Base-by-base conservation (phyloP, 1,140 invertebrate genomes). In the Macrobrachium nipponense region DNA sequence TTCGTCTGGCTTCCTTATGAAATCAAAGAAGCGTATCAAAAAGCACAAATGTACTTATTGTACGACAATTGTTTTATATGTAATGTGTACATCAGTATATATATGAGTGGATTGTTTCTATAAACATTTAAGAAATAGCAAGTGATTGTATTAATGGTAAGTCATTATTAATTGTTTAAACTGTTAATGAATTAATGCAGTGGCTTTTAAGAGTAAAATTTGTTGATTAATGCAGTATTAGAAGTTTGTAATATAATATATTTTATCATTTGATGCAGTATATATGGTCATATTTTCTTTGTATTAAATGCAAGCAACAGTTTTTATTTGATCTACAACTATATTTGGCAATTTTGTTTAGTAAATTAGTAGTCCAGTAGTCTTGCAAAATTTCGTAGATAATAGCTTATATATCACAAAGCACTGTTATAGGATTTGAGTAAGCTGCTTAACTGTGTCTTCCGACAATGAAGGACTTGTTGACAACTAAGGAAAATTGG, bases 11-110 rank as follows among this genome's bases (percentile, higher is more conserved):
- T 76, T 76, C 73, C 15, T 76, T 76, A 81, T 70, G 66, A 81
- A 81, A 72, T 81, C 51, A 81, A 81, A 72, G 51, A 60, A 66
- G 51, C 60, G 66, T 72, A 72, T 72, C 66, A 81, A 81, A 80
- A 81, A 81, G 66, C 80, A 81, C 80, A 81, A 81, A 81, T 81
- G 80, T 72, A 81, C 36, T 81, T 72, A 70, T 70, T 58, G 72
- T 51, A 51, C 51, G 51, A 51, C 51, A 59, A 43, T 70, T 72
- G 51, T 59, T 27, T 81, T 61, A 20, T 76, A n/a, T 18, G 18
- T n/a, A 70, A 27, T n/a, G 51, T 44, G 51, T 73, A 73, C n/a
- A 73, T 27, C 18, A 66, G n/a, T 36, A 80, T 43, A 80, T 36
- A 43, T 27, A 61, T 68, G 64, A 43, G 14, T 83, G 73, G 73